phyloP scores from a whole-genome alignment of 2,113 vertebrate genomes.

The Rhombomys opimus region DNA sequence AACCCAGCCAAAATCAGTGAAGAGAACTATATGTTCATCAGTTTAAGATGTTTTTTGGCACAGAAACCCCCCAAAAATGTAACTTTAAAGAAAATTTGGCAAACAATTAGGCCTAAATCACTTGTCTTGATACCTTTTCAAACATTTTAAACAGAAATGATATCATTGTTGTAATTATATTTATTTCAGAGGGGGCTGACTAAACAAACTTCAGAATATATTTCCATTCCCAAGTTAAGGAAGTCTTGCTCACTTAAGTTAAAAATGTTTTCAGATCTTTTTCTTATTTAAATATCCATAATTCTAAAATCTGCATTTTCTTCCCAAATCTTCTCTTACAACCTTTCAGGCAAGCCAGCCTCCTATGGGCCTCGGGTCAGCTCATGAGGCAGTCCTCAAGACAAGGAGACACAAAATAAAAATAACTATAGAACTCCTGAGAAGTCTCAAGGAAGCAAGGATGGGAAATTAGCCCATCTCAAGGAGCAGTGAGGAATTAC shows the following conservation, averaged over 20 bases:
- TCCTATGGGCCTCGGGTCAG: background rate
- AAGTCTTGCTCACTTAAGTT: constrained; percentile 58
- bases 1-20: constrained; percentile 68
- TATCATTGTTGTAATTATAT: constrained; percentile 79
- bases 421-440: background rate
- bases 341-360: background rate
- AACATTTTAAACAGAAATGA: constrained; percentile 76
- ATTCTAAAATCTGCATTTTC: constrained; percentile 8
- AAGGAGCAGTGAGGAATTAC: constrained; percentile 43
- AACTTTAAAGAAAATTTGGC: constrained; percentile 80
- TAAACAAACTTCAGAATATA: constrained; percentile 71
- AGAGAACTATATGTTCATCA: constrained; percentile 78
- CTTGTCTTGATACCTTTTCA: constrained; percentile 76
- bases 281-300: constrained; percentile 13
- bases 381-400: background rate
- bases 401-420: background rate
- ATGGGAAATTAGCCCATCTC: background rate
- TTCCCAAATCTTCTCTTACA: background rate
- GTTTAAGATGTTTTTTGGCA: constrained; percentile 83
- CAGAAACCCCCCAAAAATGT: constrained; percentile 49
- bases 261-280: background rate
- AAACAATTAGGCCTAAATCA: constrained; percentile 76
- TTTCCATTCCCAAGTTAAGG: constrained; percentile 53
- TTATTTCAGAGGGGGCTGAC: constrained; percentile 78
- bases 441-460: background rate